phyloP scores from a whole-genome alignment of 2,113 vertebrate genomes.

The Narcine bancroftii region DNA sequence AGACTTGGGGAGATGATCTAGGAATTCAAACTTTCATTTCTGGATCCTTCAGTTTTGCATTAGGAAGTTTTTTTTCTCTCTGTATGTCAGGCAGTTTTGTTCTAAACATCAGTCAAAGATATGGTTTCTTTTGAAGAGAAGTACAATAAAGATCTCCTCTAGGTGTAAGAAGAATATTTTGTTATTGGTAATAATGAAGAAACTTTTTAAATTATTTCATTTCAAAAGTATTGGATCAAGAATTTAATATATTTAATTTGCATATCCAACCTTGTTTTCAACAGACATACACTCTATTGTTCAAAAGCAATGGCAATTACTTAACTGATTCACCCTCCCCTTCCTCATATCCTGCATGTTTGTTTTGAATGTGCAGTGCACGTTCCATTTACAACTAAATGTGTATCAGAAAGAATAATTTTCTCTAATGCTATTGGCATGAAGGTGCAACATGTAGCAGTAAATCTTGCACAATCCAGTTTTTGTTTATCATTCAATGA shows the following conservation, averaged over 20 bases:
- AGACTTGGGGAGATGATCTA: too few relatives aligned
- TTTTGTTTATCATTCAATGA: not conserved
- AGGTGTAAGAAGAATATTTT: not conserved
- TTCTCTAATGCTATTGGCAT: not conserved
- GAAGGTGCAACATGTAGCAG: too few relatives aligned
- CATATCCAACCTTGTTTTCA: not conserved
- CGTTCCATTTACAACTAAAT: not conserved
- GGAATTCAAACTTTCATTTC: too few relatives aligned
- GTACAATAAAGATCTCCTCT: not conserved
- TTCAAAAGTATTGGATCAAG: not conserved
- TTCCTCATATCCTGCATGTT: not conserved
- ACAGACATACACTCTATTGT: not conserved
- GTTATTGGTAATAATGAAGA: not conserved
- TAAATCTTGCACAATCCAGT: not conserved
- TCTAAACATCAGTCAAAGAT: not conserved
- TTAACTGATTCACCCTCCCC: not conserved
- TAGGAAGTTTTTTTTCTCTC: not conserved
- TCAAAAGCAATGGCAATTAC: not conserved
- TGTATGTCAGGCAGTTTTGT: not conserved
- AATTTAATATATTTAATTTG: not conserved
- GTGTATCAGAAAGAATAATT: not conserved
- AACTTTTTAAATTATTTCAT: not conserved
- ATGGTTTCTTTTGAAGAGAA: not conserved
- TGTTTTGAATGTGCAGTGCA: not conserved
- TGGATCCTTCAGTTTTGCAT: not conserved